Base-by-base conservation (phyloP, 2,113 vertebrate genomes). In the Cavia porcellus region DNA sequence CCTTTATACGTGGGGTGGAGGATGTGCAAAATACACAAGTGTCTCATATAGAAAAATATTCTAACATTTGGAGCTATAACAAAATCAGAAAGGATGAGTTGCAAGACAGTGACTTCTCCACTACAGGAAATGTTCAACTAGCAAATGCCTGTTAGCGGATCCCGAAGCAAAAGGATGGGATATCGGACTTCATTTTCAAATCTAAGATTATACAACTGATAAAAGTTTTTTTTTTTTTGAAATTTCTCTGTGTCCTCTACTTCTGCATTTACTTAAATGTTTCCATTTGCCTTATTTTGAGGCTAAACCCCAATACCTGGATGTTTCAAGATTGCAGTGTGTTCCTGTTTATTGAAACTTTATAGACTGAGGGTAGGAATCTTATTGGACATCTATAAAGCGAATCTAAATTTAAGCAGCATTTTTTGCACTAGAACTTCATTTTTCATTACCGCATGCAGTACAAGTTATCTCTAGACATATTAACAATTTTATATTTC, bases 401-500 rank as follows among this genome's bases (percentile, higher is more conserved):
- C 80, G 13, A 89, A 81, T 55, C 30, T 35, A 45, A 47, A 74
- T n/a, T 35, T 70, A 94, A 83, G 20, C 13, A 90, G 15, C 11
- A 77, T 22, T 77, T 77, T 28, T 68, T 87, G 4, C 7, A 75
- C 30, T 82, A 91, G 64, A 92, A 86, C 72, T 97, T 84, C 59
- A 77, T 92, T 97, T 96, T 95, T 75, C 42, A 93, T 96, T 93
- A 72, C 52, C 84, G 25, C 1, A 89, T 50, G 22, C 50, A 96
- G 95, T 77, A 92, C 57, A 95, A 90, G 55, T 96, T 97, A 81
- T 92, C 86, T 94, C 52, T 62, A 96, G 83, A 97, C 86, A 93
- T 87, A 94, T 97, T 94, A 97, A 84, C 80, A 95, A 93, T 86
- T 94, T 96, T 86, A 68, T 66, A 68, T 86, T 97, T 93, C 92